Conservation (phyloP, 2,888 invertebrate species). For the Drepanosiphum platanoidis region DNA sequence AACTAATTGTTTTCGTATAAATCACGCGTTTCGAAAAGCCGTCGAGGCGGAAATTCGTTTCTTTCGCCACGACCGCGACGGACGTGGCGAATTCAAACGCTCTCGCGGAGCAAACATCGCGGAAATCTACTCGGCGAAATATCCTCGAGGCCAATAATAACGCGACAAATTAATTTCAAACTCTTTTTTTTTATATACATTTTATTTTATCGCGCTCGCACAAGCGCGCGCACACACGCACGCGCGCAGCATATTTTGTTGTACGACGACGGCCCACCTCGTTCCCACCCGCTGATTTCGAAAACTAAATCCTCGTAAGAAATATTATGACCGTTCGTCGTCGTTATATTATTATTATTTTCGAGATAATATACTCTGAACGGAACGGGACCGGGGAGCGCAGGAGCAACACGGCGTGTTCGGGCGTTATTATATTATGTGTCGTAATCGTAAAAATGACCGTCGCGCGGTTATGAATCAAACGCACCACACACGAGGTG, state of each 20-base stretch:
- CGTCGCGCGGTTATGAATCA: constrained; percentile 54
- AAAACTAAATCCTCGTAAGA: constrained; percentile 5
- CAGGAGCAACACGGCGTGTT: background rate
- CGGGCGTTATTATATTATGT: background rate
- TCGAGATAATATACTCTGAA: constrained; percentile 30
- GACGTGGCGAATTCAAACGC: too few species aligned
- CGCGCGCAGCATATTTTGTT: background rate
- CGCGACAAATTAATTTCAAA: too few species aligned
- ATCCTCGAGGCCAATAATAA: too few species aligned
- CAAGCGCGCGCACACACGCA: background rate
- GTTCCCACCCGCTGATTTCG: constrained; percentile 49
- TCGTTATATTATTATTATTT: constrained; percentile 19
- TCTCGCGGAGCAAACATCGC: too few species aligned
- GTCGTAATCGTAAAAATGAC: constrained; percentile 48
- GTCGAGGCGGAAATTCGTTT: too few species aligned
- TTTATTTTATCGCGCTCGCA: background rate
- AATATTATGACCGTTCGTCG: constrained; percentile 49
- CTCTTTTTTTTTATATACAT: background rate
- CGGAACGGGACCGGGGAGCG: constrained; percentile 29
- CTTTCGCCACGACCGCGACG: too few species aligned
- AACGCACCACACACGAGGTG: constrained; percentile 60
- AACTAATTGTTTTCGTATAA: too few species aligned
- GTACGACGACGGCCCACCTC: constrained; percentile 45
- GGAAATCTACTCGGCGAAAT: too few species aligned
- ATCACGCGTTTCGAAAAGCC: too few species aligned